These are phyloP conservation scores for Agapostemon virescens DNA, from an alignment of 2,888 invertebrate genomes.

Conservation along the genomic window DNA sequence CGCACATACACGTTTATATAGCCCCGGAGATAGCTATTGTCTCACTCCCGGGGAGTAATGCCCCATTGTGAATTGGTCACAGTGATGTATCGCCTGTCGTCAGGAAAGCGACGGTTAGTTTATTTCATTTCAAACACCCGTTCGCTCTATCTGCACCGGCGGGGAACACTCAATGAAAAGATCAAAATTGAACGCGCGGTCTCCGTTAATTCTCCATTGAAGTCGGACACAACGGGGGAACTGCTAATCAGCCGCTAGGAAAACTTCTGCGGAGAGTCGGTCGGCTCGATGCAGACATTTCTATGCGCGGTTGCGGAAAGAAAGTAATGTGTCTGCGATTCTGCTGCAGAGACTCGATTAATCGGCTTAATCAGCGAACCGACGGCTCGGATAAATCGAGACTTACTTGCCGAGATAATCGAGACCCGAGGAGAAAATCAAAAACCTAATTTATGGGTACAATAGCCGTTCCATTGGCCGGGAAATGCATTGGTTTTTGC, in stretches of 20 bases:
- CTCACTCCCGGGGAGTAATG: slow-evolving; percentile 70
- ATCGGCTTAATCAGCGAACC: background rate
- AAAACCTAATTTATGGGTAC: background rate
- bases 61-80: slow-evolving; percentile 73
- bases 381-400: background rate
- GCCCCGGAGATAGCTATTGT: slow-evolving; percentile 69
- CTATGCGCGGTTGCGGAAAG: background rate
- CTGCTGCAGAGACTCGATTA: background rate
- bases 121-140: slow-evolving; percentile 52
- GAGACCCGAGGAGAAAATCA: background rate
- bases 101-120: slow-evolving; percentile 60
- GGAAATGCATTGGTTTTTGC: background rate
- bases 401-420: background rate
- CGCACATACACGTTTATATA: slow-evolving; percentile 53
- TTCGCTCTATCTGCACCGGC: background rate
- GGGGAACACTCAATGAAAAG: slow-evolving; percentile 8
- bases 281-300: background rate
- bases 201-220: background rate
- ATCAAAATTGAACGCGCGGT: background rate
- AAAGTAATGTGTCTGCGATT: background rate
- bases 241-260: background rate
- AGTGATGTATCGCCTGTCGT: slow-evolving; percentile 69
- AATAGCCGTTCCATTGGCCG: background rate
- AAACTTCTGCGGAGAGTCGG: background rate
- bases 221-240: too few relatives aligned